Evolutionary conservation across 2,797 vertebrate genomes (phyloP).

Genomic region (Lagodon rhomboides): DNA sequence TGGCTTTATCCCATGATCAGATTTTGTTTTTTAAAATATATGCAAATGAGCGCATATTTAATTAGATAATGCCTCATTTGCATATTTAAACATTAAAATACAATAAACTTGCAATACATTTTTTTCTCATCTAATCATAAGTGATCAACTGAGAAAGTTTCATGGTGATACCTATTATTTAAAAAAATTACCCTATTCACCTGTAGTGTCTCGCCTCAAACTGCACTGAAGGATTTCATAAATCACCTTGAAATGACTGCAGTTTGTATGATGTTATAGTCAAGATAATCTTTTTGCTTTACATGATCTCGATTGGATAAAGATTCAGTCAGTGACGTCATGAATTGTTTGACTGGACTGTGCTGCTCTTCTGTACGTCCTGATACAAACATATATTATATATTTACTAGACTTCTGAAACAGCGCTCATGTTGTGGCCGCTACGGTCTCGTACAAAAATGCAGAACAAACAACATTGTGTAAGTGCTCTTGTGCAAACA

Average conservation of each 20-base stretch:
- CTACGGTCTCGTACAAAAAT: background rate
- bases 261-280: background rate
- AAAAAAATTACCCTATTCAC: too few relatives aligned
- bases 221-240: background rate
- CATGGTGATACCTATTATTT: too few relatives aligned
- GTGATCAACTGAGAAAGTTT: too few relatives aligned
- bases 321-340: background rate
- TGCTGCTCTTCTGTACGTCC: background rate
- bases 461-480: conserved; percentile 11
- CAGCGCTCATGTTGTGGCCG: background rate
- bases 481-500: background rate
- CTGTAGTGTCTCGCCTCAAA: too few relatives aligned
- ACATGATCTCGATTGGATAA: background rate
- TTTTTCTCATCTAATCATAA: too few relatives aligned
- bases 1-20: too few relatives aligned
- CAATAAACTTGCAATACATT: too few relatives aligned
- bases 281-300: background rate
- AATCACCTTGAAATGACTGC: background rate
- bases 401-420: background rate
- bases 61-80: too few relatives aligned
- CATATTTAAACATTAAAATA: too few relatives aligned
- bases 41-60: too few relatives aligned
- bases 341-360: background rate
- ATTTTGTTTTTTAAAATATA: too few relatives aligned
- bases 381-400: background rate